phyloP scores from a whole-genome alignment of 2,113 vertebrate genomes.

The Neodontobutis hainanensis region DNA sequence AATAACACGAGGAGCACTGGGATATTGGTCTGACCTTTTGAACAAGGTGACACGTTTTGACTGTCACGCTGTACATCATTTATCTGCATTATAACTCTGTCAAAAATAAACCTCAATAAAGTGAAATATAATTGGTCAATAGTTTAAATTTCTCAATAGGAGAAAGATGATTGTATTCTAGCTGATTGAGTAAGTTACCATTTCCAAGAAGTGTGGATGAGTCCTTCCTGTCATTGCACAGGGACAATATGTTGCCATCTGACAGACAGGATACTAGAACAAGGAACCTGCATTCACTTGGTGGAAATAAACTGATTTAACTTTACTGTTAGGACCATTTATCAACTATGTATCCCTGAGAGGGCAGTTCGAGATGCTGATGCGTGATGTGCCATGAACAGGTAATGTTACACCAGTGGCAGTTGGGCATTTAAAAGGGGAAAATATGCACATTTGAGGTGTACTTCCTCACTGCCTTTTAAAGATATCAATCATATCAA shows the following conservation, averaged over 20 bases:
- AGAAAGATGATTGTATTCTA: constrained; percentile 21
- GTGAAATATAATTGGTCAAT: too few species aligned
- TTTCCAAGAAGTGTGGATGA: constrained; percentile 46
- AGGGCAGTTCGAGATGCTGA: not conserved
- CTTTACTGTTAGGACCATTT: not conserved
- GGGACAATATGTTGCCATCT: constrained; percentile 13
- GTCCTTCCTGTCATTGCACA: constrained; percentile 13
- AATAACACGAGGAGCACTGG: constrained; percentile 21
- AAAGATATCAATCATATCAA: constrained; percentile 49
- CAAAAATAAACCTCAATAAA: too few species aligned
- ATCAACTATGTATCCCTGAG: too few species aligned
- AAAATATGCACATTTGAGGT: constrained; percentile 5
- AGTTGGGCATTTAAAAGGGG: constrained; percentile 1
- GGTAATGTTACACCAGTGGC: not conserved
- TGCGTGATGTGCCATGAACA: not conserved
- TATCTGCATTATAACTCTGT: too few species aligned
- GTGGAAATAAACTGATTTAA: not conserved
- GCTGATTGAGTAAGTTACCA: constrained; percentile 43
- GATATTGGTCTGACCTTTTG: constrained; percentile 18
- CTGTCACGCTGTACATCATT: not conserved
- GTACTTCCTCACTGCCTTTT: constrained; percentile 51
- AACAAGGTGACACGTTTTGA: not conserved
- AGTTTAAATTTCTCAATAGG: constrained; percentile 37
- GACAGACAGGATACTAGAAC: not conserved
- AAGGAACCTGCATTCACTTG: not conserved